Evolutionary conservation across 2,797 vertebrate genomes (phyloP), one percentile per base, ranked within the genome.

Genomic region (Poeciliopsis paucimaculata): DNA sequence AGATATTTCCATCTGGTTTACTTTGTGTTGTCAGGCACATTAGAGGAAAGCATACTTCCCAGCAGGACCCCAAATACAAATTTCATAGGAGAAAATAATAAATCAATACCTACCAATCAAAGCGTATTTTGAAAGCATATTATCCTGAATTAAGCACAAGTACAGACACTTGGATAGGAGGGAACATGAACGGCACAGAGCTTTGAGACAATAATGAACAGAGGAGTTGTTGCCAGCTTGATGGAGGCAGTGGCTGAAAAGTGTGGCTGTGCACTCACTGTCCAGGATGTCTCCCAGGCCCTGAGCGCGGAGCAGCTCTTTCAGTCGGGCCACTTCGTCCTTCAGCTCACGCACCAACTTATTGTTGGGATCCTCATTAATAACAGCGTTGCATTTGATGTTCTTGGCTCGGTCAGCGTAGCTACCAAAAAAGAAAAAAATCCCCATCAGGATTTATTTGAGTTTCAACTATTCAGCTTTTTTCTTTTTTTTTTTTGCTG

Each of bases 301-400:
- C 88, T 99, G 98, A 43, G 98, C 98, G 11, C 96, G 97, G 76
- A 99, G 97, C 64, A 99, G 97, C 0, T 99, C 98, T 93, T 98
- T 99, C 66, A 99, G 95, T 43, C 98, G 95, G 0, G 96, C 93
- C 72, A 99, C 98, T 94, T 99, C 98, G 80, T 99, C 98, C 92
- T 99, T 99, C 82, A 99, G 94, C 51, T 99, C 98, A 39, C 98
- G 95, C 92, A 99, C 98, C 93, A 99, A 92, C 88, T 98, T 99
- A 90, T 97, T 97, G 43, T 99, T 99, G 88, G 98, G 98, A 92
- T 99, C 98, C 64, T 99, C 98, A 43, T 99, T 99, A 95, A 99
- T 99, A 87, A 99, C 96, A 39, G 98, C 98, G 75, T 99, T 99
- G 93, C 98, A 99, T 86, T 99, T 99, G 86, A 99, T 99, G 89